phyloP scores from a whole-genome alignment of 1,140 invertebrate genomes.

The Listronotus oregonensis region DNA sequence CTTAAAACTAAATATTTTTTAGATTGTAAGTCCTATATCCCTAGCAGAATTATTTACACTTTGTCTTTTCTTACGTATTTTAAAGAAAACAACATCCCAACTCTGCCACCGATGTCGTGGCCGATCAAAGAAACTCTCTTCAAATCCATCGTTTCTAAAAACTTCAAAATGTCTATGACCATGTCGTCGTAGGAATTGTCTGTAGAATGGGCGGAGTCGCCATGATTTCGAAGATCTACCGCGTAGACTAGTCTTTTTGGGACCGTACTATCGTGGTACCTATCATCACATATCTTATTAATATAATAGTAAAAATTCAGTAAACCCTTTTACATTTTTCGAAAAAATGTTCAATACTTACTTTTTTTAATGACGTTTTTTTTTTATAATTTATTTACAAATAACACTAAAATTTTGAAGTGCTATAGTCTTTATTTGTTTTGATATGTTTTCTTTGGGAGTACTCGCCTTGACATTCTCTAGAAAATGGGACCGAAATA shows the following conservation, averaged over 20 bases:
- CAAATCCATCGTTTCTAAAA: conserved; percentile 67
- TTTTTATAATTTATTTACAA: too few relatives aligned
- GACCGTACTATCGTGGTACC: conserved; percentile 61
- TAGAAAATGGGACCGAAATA: too few relatives aligned
- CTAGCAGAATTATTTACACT: too few relatives aligned
- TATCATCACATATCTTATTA: background rate
- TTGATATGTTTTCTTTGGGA: too few relatives aligned
- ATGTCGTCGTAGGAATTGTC: conserved; percentile 74
- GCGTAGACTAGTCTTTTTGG: conserved; percentile 68
- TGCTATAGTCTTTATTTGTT: too few relatives aligned
- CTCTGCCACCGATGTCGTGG: conserved; percentile 89
- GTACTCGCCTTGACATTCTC: too few relatives aligned
- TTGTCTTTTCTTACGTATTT: conserved; percentile 50
- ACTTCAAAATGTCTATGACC: conserved; percentile 71
- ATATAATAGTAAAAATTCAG: background rate
- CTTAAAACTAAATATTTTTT: too few relatives aligned
- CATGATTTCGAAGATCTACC: conserved; percentile 90
- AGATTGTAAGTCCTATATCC: too few relatives aligned
- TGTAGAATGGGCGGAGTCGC: conserved; percentile 79
- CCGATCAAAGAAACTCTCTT: conserved; percentile 74
- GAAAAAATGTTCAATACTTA: too few relatives aligned
- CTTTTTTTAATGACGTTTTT: too few relatives aligned
- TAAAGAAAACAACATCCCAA: conserved; percentile 79
- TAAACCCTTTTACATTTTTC: background rate
- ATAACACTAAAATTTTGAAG: too few relatives aligned